Percentiles rank a stretch among this genome's conserved stretches.
phyloP scores from a whole-genome alignment of 1,140 invertebrate genomes.

The Cotesia glomerata region DNA sequence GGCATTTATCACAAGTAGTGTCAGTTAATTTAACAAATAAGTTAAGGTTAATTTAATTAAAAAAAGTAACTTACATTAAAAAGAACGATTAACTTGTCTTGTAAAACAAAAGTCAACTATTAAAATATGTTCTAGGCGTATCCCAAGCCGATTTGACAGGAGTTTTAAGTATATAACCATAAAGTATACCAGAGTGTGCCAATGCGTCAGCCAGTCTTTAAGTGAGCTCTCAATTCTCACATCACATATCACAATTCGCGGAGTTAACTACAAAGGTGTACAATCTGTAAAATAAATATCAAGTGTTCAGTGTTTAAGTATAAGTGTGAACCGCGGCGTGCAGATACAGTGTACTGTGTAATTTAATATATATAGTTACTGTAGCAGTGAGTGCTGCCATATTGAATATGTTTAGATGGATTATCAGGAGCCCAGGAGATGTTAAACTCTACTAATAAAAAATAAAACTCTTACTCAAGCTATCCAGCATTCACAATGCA shows the following conservation, averaged over 20 bases:
- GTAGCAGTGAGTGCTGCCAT: constrained; percentile 46
- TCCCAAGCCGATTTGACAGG: constrained; percentile 58
- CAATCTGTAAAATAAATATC: too few species aligned
- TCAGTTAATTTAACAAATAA: too few species aligned
- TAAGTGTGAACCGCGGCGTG: too few species aligned
- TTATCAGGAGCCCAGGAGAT: not conserved
- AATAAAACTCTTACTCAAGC: not conserved
- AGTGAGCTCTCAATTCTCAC: too few species aligned
- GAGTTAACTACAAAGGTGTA: too few species aligned
- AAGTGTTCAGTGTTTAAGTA: too few species aligned
- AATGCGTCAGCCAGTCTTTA: constrained; percentile 42
- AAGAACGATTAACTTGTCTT: not conserved
- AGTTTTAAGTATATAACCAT: not conserved
- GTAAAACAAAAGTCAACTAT: not conserved
- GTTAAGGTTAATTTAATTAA: too few species aligned
- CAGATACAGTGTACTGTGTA: too few species aligned
- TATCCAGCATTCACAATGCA: not conserved
- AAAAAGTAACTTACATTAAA: not conserved
- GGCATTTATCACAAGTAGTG: too few species aligned
- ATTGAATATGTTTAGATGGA: constrained; percentile 40
- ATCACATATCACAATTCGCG: too few species aligned
- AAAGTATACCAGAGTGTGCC: not conserved
- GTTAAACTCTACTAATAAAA: not conserved
- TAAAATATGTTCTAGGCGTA: constrained; percentile 52
- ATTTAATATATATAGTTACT: too few species aligned